These are phyloP conservation scores for Trochalopteron elliotii DNA, from an alignment of 2,113 vertebrate genomes.

Conservation along the genomic window DNA sequence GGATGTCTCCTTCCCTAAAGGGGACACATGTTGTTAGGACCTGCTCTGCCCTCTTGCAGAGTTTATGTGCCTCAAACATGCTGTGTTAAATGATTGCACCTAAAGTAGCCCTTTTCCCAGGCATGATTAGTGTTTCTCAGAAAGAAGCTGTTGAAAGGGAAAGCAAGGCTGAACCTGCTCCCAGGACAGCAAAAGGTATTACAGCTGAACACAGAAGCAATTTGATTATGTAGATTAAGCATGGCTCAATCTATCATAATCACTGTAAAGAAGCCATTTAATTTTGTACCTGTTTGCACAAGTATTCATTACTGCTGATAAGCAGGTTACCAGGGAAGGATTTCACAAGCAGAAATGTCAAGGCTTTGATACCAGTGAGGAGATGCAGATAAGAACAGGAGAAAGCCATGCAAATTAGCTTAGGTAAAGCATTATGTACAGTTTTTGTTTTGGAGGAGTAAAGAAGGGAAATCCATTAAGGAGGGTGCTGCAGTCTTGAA, in stretches of 20 bases:
- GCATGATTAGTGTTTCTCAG: background rate
- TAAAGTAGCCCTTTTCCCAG: background rate
- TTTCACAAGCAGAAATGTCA: conserved; percentile 29
- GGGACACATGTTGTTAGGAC: background rate
- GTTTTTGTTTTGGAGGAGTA: background rate
- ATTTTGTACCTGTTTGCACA: conserved; percentile 58
- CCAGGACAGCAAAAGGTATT: conserved; percentile 37
- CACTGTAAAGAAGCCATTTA: conserved; percentile 66
- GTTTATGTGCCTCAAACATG: background rate
- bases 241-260: conserved; percentile 60
- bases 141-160: conserved; percentile 18
- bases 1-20: background rate
- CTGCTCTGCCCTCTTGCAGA: background rate
- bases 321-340: conserved; percentile 15
- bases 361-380: conserved; percentile 25
- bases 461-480: background rate
- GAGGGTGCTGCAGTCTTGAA: background rate
- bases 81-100: background rate
- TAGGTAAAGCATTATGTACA: background rate
- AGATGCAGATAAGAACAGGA: conserved; percentile 23
- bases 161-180: conserved; percentile 13
- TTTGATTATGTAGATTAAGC: conserved; percentile 72
- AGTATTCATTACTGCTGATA: conserved; percentile 59
- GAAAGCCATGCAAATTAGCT: conserved; percentile 9
- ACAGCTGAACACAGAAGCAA: conserved; percentile 45